Evolutionary conservation across 2,888 invertebrate genomes (phyloP).

Genomic region (Cephalotes varians): DNA sequence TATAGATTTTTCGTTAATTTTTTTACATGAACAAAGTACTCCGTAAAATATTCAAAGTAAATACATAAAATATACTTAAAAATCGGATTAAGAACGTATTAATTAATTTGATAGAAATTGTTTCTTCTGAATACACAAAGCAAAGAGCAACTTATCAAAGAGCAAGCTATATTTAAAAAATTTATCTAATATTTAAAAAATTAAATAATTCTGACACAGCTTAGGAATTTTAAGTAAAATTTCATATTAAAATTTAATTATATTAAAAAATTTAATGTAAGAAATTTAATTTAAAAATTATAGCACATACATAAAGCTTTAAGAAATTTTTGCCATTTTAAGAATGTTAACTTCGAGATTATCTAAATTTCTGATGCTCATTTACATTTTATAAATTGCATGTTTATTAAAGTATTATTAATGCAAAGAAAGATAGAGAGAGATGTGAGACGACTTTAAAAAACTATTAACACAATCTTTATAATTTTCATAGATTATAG

Average conservation of each 20-base stretch:
- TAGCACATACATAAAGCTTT: neutral
- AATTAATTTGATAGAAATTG: neutral
- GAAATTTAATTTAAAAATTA: neutral
- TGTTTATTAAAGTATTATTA: too few relatives aligned
- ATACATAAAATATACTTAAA: neutral
- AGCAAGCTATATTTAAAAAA: neutral
- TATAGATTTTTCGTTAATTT: neutral
- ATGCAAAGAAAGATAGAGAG: too few relatives aligned
- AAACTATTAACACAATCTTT: neutral
- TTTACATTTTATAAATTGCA: neutral
- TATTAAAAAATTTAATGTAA: neutral
- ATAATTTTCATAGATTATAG: neutral
- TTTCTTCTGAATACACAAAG: neutral
- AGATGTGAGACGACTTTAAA: neutral
- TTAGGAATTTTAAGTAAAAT: neutral
- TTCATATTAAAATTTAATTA: neutral
- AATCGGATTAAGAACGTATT: too few relatives aligned
- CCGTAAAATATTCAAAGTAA: neutral
- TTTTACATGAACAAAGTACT: neutral
- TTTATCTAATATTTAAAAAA: conserved; percentile 7
- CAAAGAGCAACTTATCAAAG: neutral
- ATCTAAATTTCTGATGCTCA: neutral
- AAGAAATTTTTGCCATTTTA: too few relatives aligned
- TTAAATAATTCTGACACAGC: neutral
- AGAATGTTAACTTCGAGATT: neutral